These are phyloP conservation scores for Luperina testacea DNA, from an alignment of 2,888 invertebrate genomes.

Conservation along the genomic window DNA sequence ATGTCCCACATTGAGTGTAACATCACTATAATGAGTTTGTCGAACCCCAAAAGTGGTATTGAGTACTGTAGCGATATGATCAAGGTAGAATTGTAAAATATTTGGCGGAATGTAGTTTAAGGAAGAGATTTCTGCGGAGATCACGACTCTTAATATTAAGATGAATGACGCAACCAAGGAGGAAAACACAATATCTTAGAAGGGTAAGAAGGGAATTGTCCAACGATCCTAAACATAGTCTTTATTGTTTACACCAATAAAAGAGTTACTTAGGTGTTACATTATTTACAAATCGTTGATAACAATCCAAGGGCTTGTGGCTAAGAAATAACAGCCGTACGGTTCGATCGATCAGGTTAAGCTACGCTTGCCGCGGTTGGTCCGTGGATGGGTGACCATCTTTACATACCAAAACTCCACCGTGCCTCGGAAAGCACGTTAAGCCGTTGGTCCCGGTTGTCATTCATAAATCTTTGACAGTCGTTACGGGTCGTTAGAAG, in stretches of 20 bases:
- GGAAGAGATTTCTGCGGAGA: background rate
- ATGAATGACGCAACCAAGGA: background rate
- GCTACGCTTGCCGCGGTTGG: too few relatives aligned
- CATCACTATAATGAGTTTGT: constrained; percentile 41
- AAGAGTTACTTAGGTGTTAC: background rate
- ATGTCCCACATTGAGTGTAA: constrained; percentile 49
- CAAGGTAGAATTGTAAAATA: constrained; percentile 12
- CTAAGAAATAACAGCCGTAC: too few relatives aligned
- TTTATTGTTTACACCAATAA: background rate
- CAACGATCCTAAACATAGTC: background rate
- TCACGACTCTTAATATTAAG: background rate
- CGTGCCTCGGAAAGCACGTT: too few relatives aligned
- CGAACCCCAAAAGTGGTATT: constrained; percentile 39
- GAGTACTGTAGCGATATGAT: constrained; percentile 20
- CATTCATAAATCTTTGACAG: too few relatives aligned
- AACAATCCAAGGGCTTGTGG: background rate
- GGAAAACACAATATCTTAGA: background rate
- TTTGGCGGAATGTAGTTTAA: background rate
- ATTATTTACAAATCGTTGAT: background rate
- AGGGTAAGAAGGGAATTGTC: background rate
- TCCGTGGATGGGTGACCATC: too few relatives aligned
- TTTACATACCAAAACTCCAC: too few relatives aligned
- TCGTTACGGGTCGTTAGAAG: too few relatives aligned
- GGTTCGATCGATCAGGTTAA: too few relatives aligned
- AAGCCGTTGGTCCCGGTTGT: too few relatives aligned